Evolutionary conservation across 2,797 vertebrate genomes (phyloP).

Genomic region (Cichlasoma orientale): DNA sequence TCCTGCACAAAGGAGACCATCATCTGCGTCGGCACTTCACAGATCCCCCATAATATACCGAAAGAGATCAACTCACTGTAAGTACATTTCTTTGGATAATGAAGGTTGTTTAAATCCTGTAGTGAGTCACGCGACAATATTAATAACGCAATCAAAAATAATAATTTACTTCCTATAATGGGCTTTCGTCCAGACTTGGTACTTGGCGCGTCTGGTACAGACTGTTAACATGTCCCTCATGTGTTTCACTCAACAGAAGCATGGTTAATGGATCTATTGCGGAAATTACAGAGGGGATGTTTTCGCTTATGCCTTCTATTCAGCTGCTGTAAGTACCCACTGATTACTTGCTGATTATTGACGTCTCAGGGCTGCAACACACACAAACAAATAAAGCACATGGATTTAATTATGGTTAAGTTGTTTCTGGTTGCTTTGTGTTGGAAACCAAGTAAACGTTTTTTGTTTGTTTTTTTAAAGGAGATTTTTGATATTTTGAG

Average conservation of each 20-base stretch:
- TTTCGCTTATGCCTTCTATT: conserved; percentile 94
- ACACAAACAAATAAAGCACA: neutral
- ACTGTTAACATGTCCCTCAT: conserved; percentile 28
- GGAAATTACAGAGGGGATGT: conserved; percentile 95
- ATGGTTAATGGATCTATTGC: conserved; percentile 93
- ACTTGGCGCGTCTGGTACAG: conserved; percentile 6
- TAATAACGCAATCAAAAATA: neutral
- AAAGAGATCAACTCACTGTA: conserved; percentile 93
- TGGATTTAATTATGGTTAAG: neutral
- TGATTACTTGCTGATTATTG: neutral
- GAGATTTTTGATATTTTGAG: neutral
- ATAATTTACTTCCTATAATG: neutral
- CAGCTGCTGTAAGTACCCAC: conserved; percentile 90
- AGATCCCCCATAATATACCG: conserved; percentile 87
- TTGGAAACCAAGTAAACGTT: neutral
- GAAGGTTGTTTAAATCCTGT: neutral
- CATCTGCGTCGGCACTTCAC: conserved; percentile 90
- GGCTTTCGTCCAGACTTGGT: conserved; percentile 15
- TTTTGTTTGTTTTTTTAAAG: neutral
- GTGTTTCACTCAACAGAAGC: conserved; percentile 81
- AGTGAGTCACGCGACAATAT: neutral
- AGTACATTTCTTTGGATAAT: conserved; percentile 66
- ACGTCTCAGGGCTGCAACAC: neutral
- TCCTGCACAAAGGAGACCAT: conserved; percentile 93
- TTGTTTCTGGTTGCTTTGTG: neutral